phyloP scores from a whole-genome alignment of 1,140 invertebrate genomes.

The Mactra quadrangularis region DNA sequence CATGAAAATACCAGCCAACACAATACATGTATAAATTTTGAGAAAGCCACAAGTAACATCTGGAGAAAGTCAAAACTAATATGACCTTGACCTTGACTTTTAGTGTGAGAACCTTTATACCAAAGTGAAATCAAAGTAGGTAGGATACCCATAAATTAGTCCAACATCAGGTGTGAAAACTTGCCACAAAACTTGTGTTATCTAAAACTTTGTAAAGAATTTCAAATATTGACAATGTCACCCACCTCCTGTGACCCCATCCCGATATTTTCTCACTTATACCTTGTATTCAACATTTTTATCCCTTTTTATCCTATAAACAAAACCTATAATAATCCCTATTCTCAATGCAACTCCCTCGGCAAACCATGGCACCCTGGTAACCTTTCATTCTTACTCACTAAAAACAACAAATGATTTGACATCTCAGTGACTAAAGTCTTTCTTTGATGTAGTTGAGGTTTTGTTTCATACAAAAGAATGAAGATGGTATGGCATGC shows the following conservation, averaged over 20 bases:
- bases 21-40: too few species aligned
- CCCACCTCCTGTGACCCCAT: slow-evolving; percentile 22
- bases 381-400: slow-evolving; percentile 29
- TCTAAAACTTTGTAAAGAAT: slow-evolving; percentile 25
- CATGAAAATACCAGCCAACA: too few species aligned
- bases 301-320: slow-evolving; percentile 26
- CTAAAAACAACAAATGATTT: slow-evolving; percentile 21
- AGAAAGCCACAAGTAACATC: too few species aligned
- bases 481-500: neutral
- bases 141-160: too few species aligned
- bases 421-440: slow-evolving; percentile 9
- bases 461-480: slow-evolving; percentile 35
- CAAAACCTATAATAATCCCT: slow-evolving; percentile 48
- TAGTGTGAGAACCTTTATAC: too few species aligned
- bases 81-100: too few species aligned
- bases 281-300: slow-evolving; percentile 31
- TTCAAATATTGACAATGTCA: slow-evolving; percentile 20
- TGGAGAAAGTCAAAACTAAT: too few species aligned
- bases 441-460: slow-evolving; percentile 33
- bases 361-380: slow-evolving; percentile 31
- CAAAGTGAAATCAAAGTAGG: too few species aligned
- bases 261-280: slow-evolving; percentile 35
- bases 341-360: slow-evolving; percentile 2
- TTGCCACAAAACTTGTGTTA: slow-evolving; percentile 2
- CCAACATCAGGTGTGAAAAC: neutral